Evolutionary conservation across 2,888 invertebrate genomes (phyloP).

Genomic region (Plagiodera versicolora): DNA sequence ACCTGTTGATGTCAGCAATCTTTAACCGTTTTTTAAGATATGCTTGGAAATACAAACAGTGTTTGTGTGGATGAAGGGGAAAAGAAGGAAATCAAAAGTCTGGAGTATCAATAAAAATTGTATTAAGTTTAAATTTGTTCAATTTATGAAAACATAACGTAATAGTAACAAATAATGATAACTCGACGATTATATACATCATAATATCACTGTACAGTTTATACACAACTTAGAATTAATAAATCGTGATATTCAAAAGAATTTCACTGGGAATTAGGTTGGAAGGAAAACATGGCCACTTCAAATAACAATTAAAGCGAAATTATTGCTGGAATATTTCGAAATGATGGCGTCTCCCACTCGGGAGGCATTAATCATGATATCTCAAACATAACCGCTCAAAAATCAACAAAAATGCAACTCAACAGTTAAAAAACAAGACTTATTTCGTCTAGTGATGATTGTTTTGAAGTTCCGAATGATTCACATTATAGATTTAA

Average conservation of each 20-base stretch:
- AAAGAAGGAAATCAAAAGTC: slow-evolving; percentile 18
- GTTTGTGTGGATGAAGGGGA: too few relatives aligned
- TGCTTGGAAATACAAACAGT: too few relatives aligned
- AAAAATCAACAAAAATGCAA: background rate
- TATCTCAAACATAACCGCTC: slow-evolving; percentile 8
- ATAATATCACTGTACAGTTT: slow-evolving; percentile 45
- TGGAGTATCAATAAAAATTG: slow-evolving; percentile 40
- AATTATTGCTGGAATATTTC: slow-evolving; percentile 15
- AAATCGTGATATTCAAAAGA: slow-evolving; percentile 1
- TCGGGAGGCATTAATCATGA: too few relatives aligned
- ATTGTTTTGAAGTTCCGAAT: slow-evolving; percentile 22
- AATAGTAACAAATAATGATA: slow-evolving; percentile 53
- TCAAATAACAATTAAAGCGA: slow-evolving; percentile 24
- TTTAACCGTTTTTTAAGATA: too few relatives aligned
- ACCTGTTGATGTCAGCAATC: too few relatives aligned
- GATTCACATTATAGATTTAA: slow-evolving; percentile 36
- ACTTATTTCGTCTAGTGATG: background rate
- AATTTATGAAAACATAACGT: slow-evolving; percentile 55
- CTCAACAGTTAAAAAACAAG: background rate
- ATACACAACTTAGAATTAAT: slow-evolving; percentile 29
- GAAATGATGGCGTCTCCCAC: background rate
- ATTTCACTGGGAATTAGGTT: background rate
- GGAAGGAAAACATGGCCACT: slow-evolving; percentile 25
- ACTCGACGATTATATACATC: slow-evolving; percentile 46
- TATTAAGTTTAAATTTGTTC: slow-evolving; percentile 51